Percentiles rank a stretch among this genome's conserved stretches.
Evolutionary conservation across 1,140 invertebrate genomes (phyloP).

Genomic region (Melitaea cinxia): DNA sequence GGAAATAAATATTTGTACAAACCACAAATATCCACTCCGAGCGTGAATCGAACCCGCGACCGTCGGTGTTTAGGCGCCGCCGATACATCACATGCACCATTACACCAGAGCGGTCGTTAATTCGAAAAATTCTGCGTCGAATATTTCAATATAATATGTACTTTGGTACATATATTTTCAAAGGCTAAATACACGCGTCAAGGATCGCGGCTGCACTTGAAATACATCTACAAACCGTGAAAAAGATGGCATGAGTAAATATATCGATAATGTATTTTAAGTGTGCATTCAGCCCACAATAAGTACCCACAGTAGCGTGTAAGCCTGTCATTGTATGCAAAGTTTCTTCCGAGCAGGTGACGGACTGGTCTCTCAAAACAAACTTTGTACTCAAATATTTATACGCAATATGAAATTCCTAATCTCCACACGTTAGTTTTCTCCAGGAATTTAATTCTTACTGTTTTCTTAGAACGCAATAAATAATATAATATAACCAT

Average conservation of each 20-base stretch:
- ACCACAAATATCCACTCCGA: no score
- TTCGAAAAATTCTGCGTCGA: no score
- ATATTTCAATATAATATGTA: no score
- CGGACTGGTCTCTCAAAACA: conserved; percentile 48
- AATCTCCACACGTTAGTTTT: conserved; percentile 23
- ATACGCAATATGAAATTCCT: conserved; percentile 23
- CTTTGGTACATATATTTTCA: no score
- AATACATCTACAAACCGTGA: neutral
- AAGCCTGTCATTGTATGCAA: conserved; percentile 72
- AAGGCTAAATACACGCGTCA: conserved; percentile 5
- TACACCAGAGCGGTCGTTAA: no score
- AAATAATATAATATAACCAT: conserved; percentile 25
- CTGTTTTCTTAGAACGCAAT: conserved; percentile 22
- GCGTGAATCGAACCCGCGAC: no score
- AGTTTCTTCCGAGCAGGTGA: conserved; percentile 63
- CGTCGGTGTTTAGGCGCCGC: no score
- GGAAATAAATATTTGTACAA: no score
- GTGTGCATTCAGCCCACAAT: conserved; percentile 38
- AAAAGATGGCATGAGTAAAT: conserved; percentile 1
- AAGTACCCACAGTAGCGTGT: conserved; percentile 52
- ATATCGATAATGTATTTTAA: conserved; percentile 30
- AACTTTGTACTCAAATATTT: conserved; percentile 22
- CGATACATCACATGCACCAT: no score
- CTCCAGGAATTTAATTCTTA: conserved; percentile 17
- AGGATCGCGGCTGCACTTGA: neutral